These are phyloP conservation scores for Axinella damicornis DNA, from an alignment of 37 sponge, comb jelly and placozoan genomes.

Conservation along the genomic window DNA sequence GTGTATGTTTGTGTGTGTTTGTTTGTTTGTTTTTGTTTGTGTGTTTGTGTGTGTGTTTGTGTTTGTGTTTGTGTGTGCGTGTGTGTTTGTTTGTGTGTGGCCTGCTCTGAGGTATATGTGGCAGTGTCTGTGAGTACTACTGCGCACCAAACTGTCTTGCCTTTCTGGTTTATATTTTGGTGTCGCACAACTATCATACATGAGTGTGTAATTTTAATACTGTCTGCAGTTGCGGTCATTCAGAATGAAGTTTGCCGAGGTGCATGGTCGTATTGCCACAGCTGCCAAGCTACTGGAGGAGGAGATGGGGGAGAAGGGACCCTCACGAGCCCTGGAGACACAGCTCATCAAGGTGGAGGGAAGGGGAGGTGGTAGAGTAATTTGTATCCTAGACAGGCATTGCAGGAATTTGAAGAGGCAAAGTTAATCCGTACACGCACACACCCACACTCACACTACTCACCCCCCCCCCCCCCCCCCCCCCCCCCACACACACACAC, in stretches of 20 bases:
- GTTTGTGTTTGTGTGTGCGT: slow-evolving; percentile 5
- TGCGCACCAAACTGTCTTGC: no score
- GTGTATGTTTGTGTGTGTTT: no score
- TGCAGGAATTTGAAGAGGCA: no score
- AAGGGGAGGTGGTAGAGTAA: no score
- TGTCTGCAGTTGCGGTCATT: slow-evolving; percentile 52
- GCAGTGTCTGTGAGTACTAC: no score
- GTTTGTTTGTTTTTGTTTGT: background rate
- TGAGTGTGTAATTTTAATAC: background rate
- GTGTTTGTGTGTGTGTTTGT: slow-evolving; percentile 17
- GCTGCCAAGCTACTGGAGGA: slow-evolving; percentile 66
- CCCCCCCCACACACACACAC: background rate
- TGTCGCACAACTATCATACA: no score
- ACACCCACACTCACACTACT: background rate
- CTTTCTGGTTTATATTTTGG: no score
- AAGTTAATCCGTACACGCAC: background rate
- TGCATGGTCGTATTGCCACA: slow-evolving; percentile 42
- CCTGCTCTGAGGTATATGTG: background rate
- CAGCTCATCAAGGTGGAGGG: slow-evolving; percentile 60
- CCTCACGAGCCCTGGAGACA: slow-evolving; percentile 36
- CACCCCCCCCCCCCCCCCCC: background rate
- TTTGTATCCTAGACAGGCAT: no score
- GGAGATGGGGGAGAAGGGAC: slow-evolving; percentile 60
- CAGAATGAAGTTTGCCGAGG: slow-evolving; percentile 34
- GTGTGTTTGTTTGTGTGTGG: background rate